A percentile compares a stretch with the other conserved stretches of the same genome.
Evolutionary conservation across 2,113 vertebrate genomes (phyloP).

Genomic region (Myodes glareolus): DNA sequence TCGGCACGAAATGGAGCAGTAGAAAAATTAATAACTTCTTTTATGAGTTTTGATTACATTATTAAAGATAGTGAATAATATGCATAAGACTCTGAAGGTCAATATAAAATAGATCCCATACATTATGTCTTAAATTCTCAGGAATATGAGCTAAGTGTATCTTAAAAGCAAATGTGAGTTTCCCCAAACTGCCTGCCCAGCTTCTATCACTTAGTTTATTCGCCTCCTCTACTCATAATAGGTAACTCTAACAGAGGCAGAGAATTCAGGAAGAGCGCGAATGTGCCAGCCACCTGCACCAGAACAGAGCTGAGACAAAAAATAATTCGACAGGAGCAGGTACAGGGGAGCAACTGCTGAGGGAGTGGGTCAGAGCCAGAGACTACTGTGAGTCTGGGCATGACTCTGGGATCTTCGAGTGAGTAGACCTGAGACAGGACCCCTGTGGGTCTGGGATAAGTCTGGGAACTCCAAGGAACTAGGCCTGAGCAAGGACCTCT

Average conservation of each 20-base stretch:
- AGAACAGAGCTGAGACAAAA: background rate
- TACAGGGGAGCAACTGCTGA: too few relatives aligned
- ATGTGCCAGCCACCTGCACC: background rate
- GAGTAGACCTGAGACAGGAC: too few relatives aligned
- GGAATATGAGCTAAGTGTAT: background rate
- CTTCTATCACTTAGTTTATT: background rate
- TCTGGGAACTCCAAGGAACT: too few relatives aligned
- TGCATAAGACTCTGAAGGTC: background rate
- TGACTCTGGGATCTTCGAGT: too few relatives aligned
- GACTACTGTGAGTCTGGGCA: too few relatives aligned
- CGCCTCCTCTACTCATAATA: too few relatives aligned
- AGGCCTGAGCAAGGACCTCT: too few relatives aligned
- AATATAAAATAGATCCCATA: background rate
- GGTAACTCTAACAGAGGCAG: too few relatives aligned
- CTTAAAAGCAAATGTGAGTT: background rate
- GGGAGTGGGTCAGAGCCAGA: too few relatives aligned
- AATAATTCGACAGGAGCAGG: too few relatives aligned
- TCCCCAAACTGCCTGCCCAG: background rate
- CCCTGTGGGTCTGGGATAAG: too few relatives aligned
- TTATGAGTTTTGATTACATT: background rate
- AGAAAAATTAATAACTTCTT: background rate
- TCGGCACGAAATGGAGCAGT: background rate
- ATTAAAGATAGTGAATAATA: background rate
- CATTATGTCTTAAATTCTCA: background rate
- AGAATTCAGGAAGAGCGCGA: too few relatives aligned